Evolutionary conservation across 2,888 invertebrate genomes (phyloP), one percentile per base, ranked within the genome.

Genomic region (Oithona nana): DNA sequence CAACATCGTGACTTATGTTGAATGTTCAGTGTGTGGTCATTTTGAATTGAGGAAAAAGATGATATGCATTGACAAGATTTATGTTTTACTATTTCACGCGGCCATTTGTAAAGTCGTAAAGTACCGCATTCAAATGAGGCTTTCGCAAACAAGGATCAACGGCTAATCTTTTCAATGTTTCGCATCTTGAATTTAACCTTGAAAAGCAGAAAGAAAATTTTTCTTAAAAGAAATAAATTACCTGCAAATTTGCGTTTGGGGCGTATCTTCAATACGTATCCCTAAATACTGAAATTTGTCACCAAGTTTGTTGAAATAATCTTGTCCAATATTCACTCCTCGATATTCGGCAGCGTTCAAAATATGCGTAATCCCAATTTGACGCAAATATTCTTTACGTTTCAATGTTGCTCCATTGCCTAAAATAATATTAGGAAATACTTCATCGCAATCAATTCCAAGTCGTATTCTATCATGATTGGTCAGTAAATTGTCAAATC

Each of bases 401-500:
- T 61, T 61, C 8, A 54, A 11, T 28, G 61, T 61, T 16, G 61
- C 61, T 22, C 61, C 61, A 54, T 61, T 61, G 22, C 85, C 84
- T 67, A 85, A 80, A 69, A 77, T 84, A 67, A 85, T 76, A 68
- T 81, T 80, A 63, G 83, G 82, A 72, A 83, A 84, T 57, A 85
- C 84, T 74, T 85, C 83, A 72, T 84, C 83, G 68, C 83, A 77
- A 72, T 84, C 83, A 52, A 83, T 78, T 63, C 78, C 77, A 70
- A 72, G 66, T 73, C 73, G 63, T 71, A 69, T 49, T 71, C 66
- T 61, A 50, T 66, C 54, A 54, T 16, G 16, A 16, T 54, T 20
- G 26, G 22, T 24, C 54, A 54, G 16, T 3, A 3, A 20, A 54
- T 54, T 24, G 6, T 59, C 49, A 20, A 11, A 59, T 49, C 59